A percentile compares a stretch with the other conserved stretches of the same genome.
These are phyloP conservation scores for Popillia japonica DNA, from an alignment of 1,140 invertebrate genomes.

Conservation along the genomic window DNA sequence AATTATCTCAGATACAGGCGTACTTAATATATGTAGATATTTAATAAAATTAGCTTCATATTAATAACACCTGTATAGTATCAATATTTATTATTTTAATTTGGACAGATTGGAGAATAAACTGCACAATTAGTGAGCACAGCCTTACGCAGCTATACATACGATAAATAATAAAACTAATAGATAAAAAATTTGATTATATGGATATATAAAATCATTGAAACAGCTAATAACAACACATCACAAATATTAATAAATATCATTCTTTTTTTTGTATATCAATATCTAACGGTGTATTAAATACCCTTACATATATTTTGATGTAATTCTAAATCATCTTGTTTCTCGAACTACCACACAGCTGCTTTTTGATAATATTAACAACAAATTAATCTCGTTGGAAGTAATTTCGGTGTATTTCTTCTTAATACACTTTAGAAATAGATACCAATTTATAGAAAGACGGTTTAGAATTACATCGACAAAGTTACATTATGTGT, in stretches of 20 bases:
- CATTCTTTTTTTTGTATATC: slow-evolving; percentile 1
- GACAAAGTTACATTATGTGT: background rate
- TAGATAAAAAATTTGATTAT: slow-evolving; percentile 6
- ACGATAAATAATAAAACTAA: background rate
- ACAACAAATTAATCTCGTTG: background rate
- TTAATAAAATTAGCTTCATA: background rate
- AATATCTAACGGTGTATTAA: slow-evolving; percentile 26
- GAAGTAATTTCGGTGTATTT: background rate
- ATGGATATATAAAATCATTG: slow-evolving; percentile 6
- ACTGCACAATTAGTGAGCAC: slow-evolving; percentile 26
- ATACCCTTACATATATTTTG: background rate
- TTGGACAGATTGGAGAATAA: slow-evolving; percentile 11
- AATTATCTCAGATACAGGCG: background rate
- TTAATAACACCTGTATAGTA: background rate
- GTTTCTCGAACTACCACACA: background rate
- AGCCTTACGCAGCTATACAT: slow-evolving; percentile 20
- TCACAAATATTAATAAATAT: slow-evolving; percentile 32
- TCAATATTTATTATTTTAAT: slow-evolving; percentile 5
- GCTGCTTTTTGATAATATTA: background rate
- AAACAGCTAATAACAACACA: slow-evolving; percentile 25
- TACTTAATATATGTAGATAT: background rate
- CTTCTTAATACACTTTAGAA: background rate
- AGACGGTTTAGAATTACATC: background rate
- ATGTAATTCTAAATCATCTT: background rate
- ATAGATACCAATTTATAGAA: background rate